phyloP scores from a whole-genome alignment of 2,888 invertebrate species.

The Chaetoderma sp. region DNA sequence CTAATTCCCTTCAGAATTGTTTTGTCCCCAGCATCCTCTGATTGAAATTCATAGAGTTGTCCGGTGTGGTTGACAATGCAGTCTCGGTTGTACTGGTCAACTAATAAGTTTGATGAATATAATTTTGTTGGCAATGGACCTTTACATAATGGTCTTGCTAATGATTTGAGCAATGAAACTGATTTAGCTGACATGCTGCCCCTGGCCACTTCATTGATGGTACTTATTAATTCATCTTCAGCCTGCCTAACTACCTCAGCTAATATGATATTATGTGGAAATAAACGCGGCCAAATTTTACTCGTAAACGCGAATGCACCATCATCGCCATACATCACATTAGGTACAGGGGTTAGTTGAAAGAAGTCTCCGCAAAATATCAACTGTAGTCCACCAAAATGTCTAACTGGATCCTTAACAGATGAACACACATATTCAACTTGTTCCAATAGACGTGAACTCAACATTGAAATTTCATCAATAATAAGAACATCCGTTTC shows the following conservation, averaged over 20 bases:
- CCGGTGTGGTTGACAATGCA: too few species aligned
- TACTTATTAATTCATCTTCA: not conserved
- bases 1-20: too few species aligned
- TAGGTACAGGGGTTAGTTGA: not conserved
- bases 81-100: too few species aligned
- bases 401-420: not conserved
- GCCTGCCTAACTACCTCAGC: not conserved
- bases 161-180: not conserved
- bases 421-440: not conserved
- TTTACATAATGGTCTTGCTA: conserved; percentile 1
- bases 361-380: not conserved
- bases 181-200: conserved; percentile 6
- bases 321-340: not conserved
- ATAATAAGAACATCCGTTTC: conserved; percentile 3
- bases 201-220: conserved; percentile 3
- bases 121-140: too few species aligned
- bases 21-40: too few species aligned
- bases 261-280: not conserved
- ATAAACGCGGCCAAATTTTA: not conserved
- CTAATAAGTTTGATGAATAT: too few species aligned
- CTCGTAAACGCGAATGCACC: not conserved
- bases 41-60: too few species aligned
- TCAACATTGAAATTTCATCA: conserved; percentile 12
- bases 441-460: not conserved
- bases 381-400: not conserved